phyloP scores from a whole-genome alignment of 2,888 invertebrate genomes.

The Drosophila merina region DNA sequence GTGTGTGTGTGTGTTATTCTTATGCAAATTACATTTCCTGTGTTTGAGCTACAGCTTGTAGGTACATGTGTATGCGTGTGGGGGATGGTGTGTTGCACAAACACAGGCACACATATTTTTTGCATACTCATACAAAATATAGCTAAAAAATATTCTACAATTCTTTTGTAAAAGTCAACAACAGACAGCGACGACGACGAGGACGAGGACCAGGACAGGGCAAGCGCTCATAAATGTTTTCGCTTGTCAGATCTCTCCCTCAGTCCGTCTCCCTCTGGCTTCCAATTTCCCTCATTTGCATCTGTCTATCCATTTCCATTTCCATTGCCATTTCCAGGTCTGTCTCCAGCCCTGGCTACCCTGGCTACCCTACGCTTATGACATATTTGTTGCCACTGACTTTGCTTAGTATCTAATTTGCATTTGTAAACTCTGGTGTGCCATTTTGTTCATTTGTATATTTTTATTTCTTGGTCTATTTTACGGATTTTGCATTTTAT shows the following conservation, averaged over 20 bases:
- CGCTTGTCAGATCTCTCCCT: conserved; percentile 31
- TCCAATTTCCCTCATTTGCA: conserved; percentile 35
- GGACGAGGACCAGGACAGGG: conserved; percentile 28
- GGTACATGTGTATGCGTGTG: conserved; percentile 63
- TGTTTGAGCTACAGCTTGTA: conserved; percentile 79
- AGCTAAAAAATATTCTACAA: conserved; percentile 73
- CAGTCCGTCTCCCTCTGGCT: conserved; percentile 27
- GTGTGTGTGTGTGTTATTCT: conserved; percentile 61
- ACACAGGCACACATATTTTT: conserved; percentile 49
- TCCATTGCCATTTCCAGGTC: conserved; percentile 13
- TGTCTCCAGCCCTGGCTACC: conserved; percentile 14
- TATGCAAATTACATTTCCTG: conserved; percentile 79
- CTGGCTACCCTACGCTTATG: conserved; percentile 53
- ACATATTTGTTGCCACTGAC: conserved; percentile 78
- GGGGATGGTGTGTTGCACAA: conserved; percentile 13
- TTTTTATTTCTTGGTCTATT: neutral
- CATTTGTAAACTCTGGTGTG: conserved; percentile 76
- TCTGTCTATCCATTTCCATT: conserved; percentile 22
- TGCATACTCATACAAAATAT: conserved; percentile 61
- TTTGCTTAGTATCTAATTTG: conserved; percentile 77
- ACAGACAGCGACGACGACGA: conserved; percentile 42
- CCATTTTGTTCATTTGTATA: conserved; percentile 54
- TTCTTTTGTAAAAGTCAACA: conserved; percentile 76
- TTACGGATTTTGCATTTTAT: conserved; percentile 62
- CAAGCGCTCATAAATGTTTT: conserved; percentile 69